phyloP scores from a whole-genome alignment of 1,140 invertebrate species.

The Hormaphis cornu region DNA sequence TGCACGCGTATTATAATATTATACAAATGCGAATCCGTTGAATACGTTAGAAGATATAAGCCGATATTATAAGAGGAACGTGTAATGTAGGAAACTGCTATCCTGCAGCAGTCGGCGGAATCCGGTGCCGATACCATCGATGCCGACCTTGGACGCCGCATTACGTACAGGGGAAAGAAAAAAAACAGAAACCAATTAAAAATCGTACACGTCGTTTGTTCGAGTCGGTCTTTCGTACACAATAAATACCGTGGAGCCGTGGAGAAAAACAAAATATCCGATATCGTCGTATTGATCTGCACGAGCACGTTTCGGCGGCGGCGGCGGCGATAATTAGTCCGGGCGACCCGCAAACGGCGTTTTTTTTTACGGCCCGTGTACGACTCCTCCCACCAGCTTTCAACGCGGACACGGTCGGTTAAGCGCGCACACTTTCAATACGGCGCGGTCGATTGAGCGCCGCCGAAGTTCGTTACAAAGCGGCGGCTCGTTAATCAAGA shows the following conservation, averaged over 20 bases:
- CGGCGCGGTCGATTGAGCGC: no score
- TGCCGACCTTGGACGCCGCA: conserved; percentile 10
- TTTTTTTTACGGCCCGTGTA: not conserved
- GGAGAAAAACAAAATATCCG: not conserved
- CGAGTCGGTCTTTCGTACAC: no score
- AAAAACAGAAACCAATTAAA: conserved; percentile 30
- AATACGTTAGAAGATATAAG: conserved; percentile 5
- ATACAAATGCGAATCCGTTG: not conserved
- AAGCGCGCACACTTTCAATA: not conserved
- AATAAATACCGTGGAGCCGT: not conserved
- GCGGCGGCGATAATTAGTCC: not conserved
- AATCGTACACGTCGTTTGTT: not conserved
- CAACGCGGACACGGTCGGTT: not conserved
- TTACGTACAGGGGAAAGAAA: not conserved
- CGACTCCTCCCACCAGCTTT: not conserved
- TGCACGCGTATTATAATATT: not conserved
- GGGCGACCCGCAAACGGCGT: not conserved
- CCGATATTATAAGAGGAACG: not conserved
- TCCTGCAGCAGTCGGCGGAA: conserved; percentile 1
- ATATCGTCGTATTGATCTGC: not conserved
- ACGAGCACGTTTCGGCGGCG: not conserved
- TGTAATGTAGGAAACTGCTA: not conserved
- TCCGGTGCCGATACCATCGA: conserved; percentile 14
- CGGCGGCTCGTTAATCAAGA: no score
- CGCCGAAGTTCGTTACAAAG: no score